Conservation (phyloP, 2,888 invertebrate species). For the Agonum fuliginosum region DNA sequence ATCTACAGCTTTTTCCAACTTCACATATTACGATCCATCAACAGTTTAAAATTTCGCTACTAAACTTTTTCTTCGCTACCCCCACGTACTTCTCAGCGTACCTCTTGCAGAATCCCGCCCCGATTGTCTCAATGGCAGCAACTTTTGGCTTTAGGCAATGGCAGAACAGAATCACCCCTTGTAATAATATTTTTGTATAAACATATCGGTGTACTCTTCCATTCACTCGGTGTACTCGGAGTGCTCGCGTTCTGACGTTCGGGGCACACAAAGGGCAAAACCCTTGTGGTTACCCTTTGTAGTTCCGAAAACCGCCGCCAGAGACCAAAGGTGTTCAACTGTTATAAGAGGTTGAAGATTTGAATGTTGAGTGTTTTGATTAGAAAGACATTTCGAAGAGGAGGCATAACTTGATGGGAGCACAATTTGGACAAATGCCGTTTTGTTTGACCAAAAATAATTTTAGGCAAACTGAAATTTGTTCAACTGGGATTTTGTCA, state of each 20-base stretch:
- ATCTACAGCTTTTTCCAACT: no score
- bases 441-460: no score
- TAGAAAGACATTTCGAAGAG: background rate
- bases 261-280: background rate
- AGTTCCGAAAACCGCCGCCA: background rate
- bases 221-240: background rate
- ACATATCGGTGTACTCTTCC: conserved; percentile 8
- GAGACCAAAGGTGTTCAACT: background rate
- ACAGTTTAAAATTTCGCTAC: no score
- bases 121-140: background rate
- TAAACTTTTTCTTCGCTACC: no score
- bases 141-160: background rate
- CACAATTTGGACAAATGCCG: background rate
- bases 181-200: conserved; percentile 29
- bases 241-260: background rate
- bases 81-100: background rate
- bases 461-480: no score
- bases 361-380: background rate
- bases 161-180: conserved; percentile 42
- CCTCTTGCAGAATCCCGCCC: background rate
- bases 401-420: no score
- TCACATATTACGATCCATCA: no score
- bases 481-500: no score
- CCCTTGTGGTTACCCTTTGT: background rate
- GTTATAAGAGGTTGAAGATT: background rate